Conservation (phyloP, 2,797 vertebrate species). For the Sebastes oblongus region DNA sequence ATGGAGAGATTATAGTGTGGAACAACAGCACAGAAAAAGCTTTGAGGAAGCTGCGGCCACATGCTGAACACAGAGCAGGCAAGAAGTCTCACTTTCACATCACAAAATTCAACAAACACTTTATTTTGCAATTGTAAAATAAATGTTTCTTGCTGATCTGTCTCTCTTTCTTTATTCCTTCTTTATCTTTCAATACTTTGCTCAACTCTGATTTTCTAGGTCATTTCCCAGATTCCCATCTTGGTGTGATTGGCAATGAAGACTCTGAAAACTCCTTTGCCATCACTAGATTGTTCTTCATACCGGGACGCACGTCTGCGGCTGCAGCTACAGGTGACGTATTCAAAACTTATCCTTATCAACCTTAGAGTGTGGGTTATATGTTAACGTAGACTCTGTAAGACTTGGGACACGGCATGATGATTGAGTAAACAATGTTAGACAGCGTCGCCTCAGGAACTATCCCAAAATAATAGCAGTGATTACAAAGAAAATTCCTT, state of each 20-base stretch:
- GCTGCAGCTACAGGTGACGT: conserved; percentile 75
- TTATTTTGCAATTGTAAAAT: background rate
- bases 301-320: conserved; percentile 69
- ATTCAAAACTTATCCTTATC: background rate
- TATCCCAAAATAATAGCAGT: background rate
- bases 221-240: background rate
- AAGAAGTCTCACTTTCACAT: conserved; percentile 7
- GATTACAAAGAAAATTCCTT: background rate
- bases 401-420: background rate
- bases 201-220: conserved; percentile 10
- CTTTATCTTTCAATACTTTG: background rate
- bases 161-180: background rate
- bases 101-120: background rate
- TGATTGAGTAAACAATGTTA: background rate
- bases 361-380: background rate
- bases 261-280: conserved; percentile 57
- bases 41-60: conserved; percentile 67
- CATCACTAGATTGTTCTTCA: conserved; percentile 80
- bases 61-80: conserved; percentile 26
- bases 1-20: conserved; percentile 84
- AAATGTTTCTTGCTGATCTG: background rate
- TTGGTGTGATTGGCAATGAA: conserved; percentile 31
- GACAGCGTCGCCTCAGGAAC: background rate
- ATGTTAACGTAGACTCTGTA: background rate
- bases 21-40: conserved; percentile 83